Conservation (phyloP, 2,113 vertebrate species). For the Phrynocephalus versicolor region DNA sequence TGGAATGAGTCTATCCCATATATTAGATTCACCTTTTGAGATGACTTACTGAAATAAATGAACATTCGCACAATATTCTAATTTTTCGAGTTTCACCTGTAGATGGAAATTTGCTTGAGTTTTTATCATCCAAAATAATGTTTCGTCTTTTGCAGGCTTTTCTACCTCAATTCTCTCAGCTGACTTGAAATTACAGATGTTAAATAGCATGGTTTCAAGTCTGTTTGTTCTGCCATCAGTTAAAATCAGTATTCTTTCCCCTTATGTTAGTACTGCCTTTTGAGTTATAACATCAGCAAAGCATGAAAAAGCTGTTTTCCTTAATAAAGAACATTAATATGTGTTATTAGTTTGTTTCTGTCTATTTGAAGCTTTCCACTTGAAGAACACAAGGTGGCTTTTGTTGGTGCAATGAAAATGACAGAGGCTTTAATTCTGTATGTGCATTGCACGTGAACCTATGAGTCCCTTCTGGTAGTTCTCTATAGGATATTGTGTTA, state of each 20-base stretch:
- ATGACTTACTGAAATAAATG: too few species aligned
- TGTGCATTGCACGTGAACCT: background rate
- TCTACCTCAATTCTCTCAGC: background rate
- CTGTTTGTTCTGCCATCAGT: background rate
- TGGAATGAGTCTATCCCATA: too few species aligned
- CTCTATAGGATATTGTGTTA: background rate
- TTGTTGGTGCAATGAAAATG: background rate
- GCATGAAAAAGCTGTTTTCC: background rate
- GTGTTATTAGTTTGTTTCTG: background rate
- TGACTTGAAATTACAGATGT: background rate
- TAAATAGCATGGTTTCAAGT: background rate
- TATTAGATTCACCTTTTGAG: too few species aligned
- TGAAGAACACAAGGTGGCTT: background rate
- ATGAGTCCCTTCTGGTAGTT: background rate
- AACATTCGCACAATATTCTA: too few species aligned
- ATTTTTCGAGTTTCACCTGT: too few species aligned
- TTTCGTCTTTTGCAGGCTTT: background rate
- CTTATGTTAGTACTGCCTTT: background rate
- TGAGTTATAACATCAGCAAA: background rate
- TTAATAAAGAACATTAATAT: background rate
- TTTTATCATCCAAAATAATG: background rate
- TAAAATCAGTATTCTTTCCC: background rate
- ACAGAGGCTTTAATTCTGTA: background rate
- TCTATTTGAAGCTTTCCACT: background rate
- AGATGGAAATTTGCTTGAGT: background rate